Base-by-base conservation (phyloP, 2,888 invertebrate species). In the Suillia variegata region DNA sequence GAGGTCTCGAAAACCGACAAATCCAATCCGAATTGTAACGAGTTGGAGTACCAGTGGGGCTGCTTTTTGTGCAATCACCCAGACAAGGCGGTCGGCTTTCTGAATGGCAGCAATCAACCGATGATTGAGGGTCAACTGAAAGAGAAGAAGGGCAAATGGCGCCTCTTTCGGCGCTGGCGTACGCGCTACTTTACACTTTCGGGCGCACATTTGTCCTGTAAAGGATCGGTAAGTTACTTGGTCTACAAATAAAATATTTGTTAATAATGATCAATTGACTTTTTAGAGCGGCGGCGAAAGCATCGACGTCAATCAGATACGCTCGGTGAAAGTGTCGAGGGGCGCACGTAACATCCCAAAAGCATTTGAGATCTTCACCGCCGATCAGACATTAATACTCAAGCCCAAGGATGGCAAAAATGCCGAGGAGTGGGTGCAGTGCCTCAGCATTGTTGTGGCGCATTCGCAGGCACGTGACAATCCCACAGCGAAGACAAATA, bases 351-450 rank as follows among this genome's bases (percentile, higher is more conserved):
- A 94, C 83, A 94, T 96, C 72, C 96, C 96, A 20, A 95, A 94
- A 81, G 96, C 96, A 1, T 97, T 97, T 84, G 96, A 97, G 85
- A 96, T 97, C 72, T 97, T 96, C 84, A 96, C 96, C 0, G 91
- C 91, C 55, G 94, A 96, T 82, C 94, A 94, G 81, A 93, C 93
- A 10, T 88, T 95, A 68, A 93, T 96, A 74, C 87, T 97, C 69
- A 96, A 97, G 84, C 96, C 96, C 6, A 94, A 94, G 81, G 94
- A 95, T 79, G 93, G 94, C 48, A 94, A 93, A 82, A 93, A 96
- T 80, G 96, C 95, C 1, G 96, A 96, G 83, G 93, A 96, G 81
- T 97, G 97, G 95, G 94, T 96, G 49, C 96, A 96, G 82, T 96
- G 94, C 81, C 86, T 96, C 64, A 94, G 94, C 77, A 93, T 96